Percentiles rank a stretch among this genome's conserved stretches.
Evolutionary conservation across 92 coral and sea anemone species (phyloP).

Genomic region (Diadumene lineata): DNA sequence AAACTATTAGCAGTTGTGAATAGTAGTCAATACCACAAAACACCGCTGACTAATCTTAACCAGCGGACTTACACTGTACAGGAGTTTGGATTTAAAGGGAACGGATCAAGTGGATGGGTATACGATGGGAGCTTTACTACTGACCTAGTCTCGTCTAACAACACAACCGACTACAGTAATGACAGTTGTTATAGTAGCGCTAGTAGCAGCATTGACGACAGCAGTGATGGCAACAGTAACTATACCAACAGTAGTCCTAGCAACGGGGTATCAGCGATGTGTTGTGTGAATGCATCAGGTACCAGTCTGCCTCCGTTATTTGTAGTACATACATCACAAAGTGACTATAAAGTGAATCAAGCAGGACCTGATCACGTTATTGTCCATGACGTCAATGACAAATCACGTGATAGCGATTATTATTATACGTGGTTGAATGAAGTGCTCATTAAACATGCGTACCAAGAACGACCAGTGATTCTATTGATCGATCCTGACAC

Average conservation of each 20-base stretch:
- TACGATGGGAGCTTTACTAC: background rate
- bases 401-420: conserved; percentile 24
- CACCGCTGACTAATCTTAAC: background rate
- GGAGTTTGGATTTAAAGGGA: conserved; percentile 25
- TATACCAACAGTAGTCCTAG: background rate
- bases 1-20: conserved; percentile 21
- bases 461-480: conserved; percentile 16
- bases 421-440: conserved; percentile 37
- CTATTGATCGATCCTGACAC: conserved; percentile 32
- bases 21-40: conserved; percentile 28
- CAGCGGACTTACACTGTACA: conserved; percentile 21
- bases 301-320: conserved; percentile 37
- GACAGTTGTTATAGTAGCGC: background rate
- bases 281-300: conserved; percentile 38
- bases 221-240: background rate
- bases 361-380: conserved; percentile 2
- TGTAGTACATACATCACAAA: conserved; percentile 14
- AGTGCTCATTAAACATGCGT: conserved; percentile 27
- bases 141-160: background rate
- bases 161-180: background rate
- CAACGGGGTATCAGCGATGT: conserved; percentile 22
- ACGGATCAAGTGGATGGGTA: background rate
- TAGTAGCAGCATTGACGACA: background rate
- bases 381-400: conserved; percentile 27
- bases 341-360: background rate